Conservation (phyloP, 2,888 invertebrate species). For the Leptogaster cylindrica region DNA sequence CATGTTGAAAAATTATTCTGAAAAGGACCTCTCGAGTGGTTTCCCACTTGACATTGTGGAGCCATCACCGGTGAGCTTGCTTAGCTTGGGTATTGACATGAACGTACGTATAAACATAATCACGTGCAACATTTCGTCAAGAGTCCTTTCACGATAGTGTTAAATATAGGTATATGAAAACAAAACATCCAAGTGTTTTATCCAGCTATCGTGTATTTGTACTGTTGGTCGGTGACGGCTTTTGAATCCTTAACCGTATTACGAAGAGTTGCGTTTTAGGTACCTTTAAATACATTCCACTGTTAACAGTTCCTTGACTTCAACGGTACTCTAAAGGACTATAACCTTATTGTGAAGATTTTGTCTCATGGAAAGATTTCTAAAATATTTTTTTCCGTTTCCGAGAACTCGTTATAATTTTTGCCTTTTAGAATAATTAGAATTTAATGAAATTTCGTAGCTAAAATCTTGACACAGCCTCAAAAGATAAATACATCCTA, state of each 20-base stretch:
- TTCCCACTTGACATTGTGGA: slow-evolving; percentile 16
- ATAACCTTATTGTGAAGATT: too few species aligned
- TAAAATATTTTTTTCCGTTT: too few species aligned
- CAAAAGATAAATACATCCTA: too few species aligned
- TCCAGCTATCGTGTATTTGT: background rate
- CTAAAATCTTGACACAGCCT: too few species aligned
- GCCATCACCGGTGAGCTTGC: background rate
- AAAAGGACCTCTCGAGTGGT: slow-evolving; percentile 8
- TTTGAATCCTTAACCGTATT: slow-evolving; percentile 31
- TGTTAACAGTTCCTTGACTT: slow-evolving; percentile 31
- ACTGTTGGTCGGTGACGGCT: background rate
- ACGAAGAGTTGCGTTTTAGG: slow-evolving; percentile 3
- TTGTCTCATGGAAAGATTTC: too few species aligned
- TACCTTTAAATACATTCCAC: slow-evolving; percentile 11
- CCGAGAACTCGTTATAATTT: background rate
- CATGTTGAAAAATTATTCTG: slow-evolving; percentile 21
- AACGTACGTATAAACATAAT: background rate
- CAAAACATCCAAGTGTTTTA: slow-evolving; percentile 5
- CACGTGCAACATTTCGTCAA: slow-evolving; percentile 1
- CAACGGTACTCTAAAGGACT: too few species aligned
- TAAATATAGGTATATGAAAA: slow-evolving; percentile 23
- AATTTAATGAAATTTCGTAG: too few species aligned
- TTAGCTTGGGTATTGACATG: slow-evolving; percentile 17
- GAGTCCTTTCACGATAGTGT: slow-evolving; percentile 6
- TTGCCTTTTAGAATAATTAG: too few species aligned